A percentile compares a stretch with the other conserved stretches of the same genome.
These are phyloP conservation scores for Echiichthys vipera DNA, from an alignment of 2,797 vertebrate genomes.

Conservation along the genomic window DNA sequence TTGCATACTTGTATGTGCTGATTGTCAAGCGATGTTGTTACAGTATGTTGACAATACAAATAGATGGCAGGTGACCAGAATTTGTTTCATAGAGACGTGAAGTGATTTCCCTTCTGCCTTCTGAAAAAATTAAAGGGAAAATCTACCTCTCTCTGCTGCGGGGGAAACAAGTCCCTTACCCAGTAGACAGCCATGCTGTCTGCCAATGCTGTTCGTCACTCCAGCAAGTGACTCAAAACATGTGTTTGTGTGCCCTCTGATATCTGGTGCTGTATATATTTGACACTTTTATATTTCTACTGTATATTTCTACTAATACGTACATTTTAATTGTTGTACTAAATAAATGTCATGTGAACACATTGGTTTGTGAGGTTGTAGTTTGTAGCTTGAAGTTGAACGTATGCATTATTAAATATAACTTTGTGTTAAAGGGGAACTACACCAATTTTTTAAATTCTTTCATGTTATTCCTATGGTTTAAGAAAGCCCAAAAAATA, in stretches of 20 bases:
- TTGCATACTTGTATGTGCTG: conserved; percentile 39
- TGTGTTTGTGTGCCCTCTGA: conserved; percentile 67
- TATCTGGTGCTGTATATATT: conserved; percentile 81
- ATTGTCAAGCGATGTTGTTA: conserved; percentile 45
- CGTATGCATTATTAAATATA: not conserved
- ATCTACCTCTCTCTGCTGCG: conserved; percentile 77
- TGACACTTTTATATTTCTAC: conserved; percentile 78
- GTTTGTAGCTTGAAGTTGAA: conserved; percentile 12
- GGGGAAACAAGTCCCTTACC: conserved; percentile 58
- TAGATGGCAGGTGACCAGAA: conserved; percentile 50
- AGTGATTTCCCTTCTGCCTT: conserved; percentile 73
- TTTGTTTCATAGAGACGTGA: conserved; percentile 53
- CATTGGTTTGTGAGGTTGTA: not conserved
- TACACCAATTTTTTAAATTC: no score
- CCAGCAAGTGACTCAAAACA: conserved; percentile 52
- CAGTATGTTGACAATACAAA: conserved; percentile 43
- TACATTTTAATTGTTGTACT: conserved; percentile 72
- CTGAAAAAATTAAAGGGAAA: conserved; percentile 63
- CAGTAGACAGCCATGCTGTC: conserved; percentile 58
- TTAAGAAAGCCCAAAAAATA: no score
- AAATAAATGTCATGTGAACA: conserved; percentile 71
- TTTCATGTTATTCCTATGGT: no score
- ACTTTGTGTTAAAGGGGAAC: not conserved
- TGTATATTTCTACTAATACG: conserved; percentile 82
- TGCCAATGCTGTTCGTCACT: conserved; percentile 65